Percentiles rank a stretch among this genome's conserved stretches.
These are phyloP conservation scores for Rhinoraja longicauda DNA, from an alignment of 2,797 vertebrate species.

Conservation along the genomic window DNA sequence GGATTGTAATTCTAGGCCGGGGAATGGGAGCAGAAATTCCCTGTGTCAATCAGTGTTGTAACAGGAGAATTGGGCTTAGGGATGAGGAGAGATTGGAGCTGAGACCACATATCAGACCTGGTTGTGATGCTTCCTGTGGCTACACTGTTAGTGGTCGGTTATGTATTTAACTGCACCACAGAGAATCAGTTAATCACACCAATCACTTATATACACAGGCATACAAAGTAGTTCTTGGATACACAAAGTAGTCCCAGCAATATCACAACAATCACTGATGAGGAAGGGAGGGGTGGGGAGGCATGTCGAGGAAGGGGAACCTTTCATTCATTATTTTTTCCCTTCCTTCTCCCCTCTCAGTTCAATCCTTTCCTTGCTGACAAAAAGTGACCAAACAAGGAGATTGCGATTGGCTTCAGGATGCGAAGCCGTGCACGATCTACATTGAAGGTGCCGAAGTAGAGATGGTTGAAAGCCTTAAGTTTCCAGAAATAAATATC, in stretches of 20 bases:
- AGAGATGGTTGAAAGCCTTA: no score
- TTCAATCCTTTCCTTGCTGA: background rate
- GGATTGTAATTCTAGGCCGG: background rate
- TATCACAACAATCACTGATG: background rate
- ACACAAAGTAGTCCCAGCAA: no score
- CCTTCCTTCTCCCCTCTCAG: background rate
- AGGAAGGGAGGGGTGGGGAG: background rate
- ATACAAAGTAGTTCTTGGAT: no score
- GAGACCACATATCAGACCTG: background rate
- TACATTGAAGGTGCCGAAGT: no score
- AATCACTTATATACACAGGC: no score
- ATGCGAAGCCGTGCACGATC: no score
- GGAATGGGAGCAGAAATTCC: background rate
- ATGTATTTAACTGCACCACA: background rate
- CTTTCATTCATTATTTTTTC: background rate
- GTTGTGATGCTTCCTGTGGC: background rate
- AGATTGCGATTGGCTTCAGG: no score
- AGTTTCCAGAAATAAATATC: no score
- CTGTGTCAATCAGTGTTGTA: background rate
- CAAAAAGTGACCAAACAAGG: background rate
- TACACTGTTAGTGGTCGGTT: background rate
- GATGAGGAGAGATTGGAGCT: background rate
- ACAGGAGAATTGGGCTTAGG: background rate
- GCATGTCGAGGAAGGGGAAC: background rate
- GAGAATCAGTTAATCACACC: no score